Percentiles rank a stretch among this genome's conserved stretches.
Evolutionary conservation across 2,113 vertebrate genomes (phyloP).

Genomic region (Callaeas wilsoni): DNA sequence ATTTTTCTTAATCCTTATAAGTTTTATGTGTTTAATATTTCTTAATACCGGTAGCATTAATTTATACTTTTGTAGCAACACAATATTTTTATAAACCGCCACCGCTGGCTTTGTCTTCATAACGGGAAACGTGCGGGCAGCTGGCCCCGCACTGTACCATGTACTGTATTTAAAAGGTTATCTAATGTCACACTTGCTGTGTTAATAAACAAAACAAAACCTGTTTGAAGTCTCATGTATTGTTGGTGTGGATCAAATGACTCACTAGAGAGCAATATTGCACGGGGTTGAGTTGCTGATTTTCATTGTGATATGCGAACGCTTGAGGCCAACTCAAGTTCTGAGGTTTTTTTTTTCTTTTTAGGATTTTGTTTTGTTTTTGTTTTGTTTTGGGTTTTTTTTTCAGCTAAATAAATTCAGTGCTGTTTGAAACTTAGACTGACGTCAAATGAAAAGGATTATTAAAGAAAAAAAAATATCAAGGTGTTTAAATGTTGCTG

Average conservation of each 20-base stretch:
- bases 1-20: slow-evolving; percentile 87
- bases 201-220: slow-evolving; percentile 83
- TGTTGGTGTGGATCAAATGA: slow-evolving; percentile 54
- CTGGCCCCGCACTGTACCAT: slow-evolving; percentile 79
- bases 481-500: slow-evolving; percentile 75
- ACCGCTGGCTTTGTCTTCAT: slow-evolving; percentile 85
- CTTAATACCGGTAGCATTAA: slow-evolving; percentile 98
- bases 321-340: slow-evolving; percentile 70
- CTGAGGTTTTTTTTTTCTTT: slow-evolving; percentile 33
- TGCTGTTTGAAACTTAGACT: slow-evolving; percentile 73
- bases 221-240: slow-evolving; percentile 65
- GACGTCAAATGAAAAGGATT: slow-evolving; percentile 69
- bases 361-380: slow-evolving; percentile 42
- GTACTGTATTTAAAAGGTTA: slow-evolving; percentile 90
- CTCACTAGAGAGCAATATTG: slow-evolving; percentile 66
- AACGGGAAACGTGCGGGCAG: slow-evolving; percentile 77
- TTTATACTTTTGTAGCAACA: slow-evolving; percentile 99
- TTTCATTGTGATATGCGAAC: slow-evolving; percentile 63
- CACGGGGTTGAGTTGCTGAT: slow-evolving; percentile 72
- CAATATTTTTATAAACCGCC: slow-evolving; percentile 98
- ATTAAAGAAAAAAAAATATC: slow-evolving; percentile 48
- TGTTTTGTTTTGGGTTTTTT: slow-evolving; percentile 35
- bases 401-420: slow-evolving; percentile 65
- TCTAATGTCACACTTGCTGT: slow-evolving; percentile 94
- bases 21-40: slow-evolving; percentile 87